phyloP scores from a whole-genome alignment of 2,888 invertebrate genomes.

The Nomada fucata region DNA sequence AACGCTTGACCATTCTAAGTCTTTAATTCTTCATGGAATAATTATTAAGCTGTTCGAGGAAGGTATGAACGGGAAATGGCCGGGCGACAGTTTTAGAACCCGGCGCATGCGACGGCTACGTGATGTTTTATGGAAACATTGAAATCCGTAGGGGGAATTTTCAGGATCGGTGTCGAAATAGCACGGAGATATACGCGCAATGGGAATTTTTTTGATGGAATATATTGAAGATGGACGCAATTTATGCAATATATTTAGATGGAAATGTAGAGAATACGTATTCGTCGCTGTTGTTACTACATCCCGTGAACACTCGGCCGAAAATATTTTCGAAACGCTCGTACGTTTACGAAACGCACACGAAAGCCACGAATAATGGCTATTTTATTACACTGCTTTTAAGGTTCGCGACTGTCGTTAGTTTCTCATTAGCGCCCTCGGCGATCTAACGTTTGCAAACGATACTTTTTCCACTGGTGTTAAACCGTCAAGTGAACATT shows the following conservation, averaged over 20 bases:
- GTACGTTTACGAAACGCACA: conserved; percentile 28
- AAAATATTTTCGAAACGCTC: background rate
- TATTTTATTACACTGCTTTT: conserved; percentile 44
- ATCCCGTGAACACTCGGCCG: background rate
- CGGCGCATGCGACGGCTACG: conserved; percentile 9
- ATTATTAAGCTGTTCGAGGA: background rate
- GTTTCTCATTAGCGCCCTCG: conserved; percentile 42
- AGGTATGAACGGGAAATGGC: background rate
- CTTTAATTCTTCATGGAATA: background rate
- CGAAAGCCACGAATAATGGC: conserved; percentile 30
- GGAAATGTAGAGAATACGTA: background rate
- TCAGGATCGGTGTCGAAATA: conserved; percentile 11
- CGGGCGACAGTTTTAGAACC: background rate
- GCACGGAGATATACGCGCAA: background rate
- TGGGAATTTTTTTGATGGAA: background rate
- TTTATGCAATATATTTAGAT: too few species aligned
- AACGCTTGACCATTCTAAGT: background rate
- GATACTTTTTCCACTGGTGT: background rate
- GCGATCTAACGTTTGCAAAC: conserved; percentile 2
- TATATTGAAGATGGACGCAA: background rate
- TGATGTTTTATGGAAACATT: conserved; percentile 37
- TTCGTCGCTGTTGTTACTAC: background rate
- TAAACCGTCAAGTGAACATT: conserved; percentile 2
- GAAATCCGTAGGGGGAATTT: background rate
- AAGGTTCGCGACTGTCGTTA: conserved; percentile 34